phyloP scores from a whole-genome alignment of 2,113 vertebrate species.

The Vombatus ursinus region DNA sequence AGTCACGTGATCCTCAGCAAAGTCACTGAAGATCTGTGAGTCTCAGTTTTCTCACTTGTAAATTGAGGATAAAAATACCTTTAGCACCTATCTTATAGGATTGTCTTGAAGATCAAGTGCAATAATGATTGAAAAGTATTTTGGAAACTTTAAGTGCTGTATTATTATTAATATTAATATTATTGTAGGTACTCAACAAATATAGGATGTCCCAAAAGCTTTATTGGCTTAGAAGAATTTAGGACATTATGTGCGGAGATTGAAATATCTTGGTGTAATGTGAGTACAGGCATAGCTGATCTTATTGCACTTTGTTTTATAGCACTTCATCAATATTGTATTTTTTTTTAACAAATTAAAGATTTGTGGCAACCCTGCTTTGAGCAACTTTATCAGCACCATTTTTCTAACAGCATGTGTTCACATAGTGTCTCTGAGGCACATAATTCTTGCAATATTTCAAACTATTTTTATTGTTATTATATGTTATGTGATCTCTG shows the following conservation, averaged over 20 bases:
- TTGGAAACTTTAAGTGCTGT: background rate
- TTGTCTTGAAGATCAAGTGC: background rate
- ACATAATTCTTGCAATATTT: background rate
- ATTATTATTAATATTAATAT: background rate
- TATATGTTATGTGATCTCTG: background rate
- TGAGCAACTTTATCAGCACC: background rate
- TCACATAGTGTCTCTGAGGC: background rate
- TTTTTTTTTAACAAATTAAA: background rate
- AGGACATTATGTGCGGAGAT: background rate
- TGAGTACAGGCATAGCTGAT: background rate
- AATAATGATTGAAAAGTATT: background rate
- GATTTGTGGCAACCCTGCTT: background rate
- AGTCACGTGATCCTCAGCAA: background rate
- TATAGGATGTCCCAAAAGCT: background rate
- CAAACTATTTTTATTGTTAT: background rate
- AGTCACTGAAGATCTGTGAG: background rate
- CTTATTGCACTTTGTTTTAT: background rate
- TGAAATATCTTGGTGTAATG: background rate
- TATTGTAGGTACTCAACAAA: background rate
- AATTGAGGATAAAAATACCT: background rate
- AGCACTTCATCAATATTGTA: background rate
- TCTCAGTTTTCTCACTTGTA: background rate
- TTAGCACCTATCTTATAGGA: background rate
- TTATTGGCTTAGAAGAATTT: background rate
- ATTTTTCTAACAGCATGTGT: background rate